Percentiles rank a stretch among this genome's conserved stretches.
Evolutionary conservation across 2,113 vertebrate species (phyloP).

Genomic region (Aramus guarauna): DNA sequence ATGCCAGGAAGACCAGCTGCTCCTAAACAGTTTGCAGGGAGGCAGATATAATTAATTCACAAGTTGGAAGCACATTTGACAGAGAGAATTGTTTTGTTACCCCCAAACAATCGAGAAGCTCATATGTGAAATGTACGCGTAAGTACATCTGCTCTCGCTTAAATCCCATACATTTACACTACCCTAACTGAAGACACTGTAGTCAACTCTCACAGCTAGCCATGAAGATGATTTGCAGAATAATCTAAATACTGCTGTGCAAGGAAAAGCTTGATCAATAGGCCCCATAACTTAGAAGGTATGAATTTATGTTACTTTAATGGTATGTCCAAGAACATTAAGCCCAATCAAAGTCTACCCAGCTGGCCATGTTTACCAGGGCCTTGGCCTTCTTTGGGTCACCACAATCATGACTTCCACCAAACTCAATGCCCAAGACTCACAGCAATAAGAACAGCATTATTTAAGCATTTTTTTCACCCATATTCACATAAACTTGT

Average conservation of each 20-base stretch:
- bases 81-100: constrained; percentile 13
- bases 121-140: background rate
- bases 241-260: constrained; percentile 40
- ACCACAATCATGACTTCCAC: background rate
- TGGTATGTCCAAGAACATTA: background rate
- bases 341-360: background rate
- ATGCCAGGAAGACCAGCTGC: constrained; percentile 33
- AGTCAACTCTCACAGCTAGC: background rate
- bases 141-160: constrained; percentile 17
- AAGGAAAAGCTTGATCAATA: constrained; percentile 41
- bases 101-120: constrained; percentile 10
- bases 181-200: background rate
- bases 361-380: background rate
- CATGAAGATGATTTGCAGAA: constrained; percentile 61
- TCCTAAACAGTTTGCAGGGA: constrained; percentile 9
- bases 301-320: constrained; percentile 6
- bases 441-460: background rate
- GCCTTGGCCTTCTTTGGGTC: background rate
- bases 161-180: background rate
- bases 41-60: constrained; percentile 48
- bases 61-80: constrained; percentile 30
- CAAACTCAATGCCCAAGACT: background rate
- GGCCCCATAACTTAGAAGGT: background rate
- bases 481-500: constrained; percentile 49
- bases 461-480: background rate